These are phyloP conservation scores for Marcusenius ussheri DNA, from an alignment of 2,113 vertebrate species.

Conservation along the genomic window DNA sequence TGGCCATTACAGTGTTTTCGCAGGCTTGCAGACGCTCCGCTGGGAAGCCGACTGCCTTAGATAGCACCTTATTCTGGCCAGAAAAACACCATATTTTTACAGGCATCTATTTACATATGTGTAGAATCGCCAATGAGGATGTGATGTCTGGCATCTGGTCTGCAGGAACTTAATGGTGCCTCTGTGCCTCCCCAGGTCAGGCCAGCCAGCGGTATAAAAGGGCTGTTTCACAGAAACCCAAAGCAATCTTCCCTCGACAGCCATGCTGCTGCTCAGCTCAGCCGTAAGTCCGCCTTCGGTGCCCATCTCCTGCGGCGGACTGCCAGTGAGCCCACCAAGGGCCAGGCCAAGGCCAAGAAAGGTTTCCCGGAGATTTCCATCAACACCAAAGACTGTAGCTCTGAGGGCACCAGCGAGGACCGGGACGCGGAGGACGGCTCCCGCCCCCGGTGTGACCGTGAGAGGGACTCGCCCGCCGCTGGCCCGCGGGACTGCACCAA, in stretches of 20 bases:
- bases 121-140: neutral
- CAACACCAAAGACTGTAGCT: slow-evolving; percentile 75
- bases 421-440: slow-evolving; percentile 57
- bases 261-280: slow-evolving; percentile 89
- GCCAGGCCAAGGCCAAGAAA: slow-evolving; percentile 77
- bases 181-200: slow-evolving; percentile 67
- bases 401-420: slow-evolving; percentile 69
- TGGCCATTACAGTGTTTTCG: neutral
- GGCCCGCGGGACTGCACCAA: slow-evolving; percentile 51
- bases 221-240: slow-evolving; percentile 94
- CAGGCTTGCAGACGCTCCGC: neutral
- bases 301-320: slow-evolving; percentile 87
- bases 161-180: neutral
- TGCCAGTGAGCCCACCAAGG: slow-evolving; percentile 91
- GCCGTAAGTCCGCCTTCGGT: slow-evolving; percentile 83
- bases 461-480: slow-evolving; percentile 51
- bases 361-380: slow-evolving; percentile 79
- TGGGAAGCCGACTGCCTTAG: neutral
- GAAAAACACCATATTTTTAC: neutral
- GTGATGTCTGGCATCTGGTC: neutral
- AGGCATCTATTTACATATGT: neutral
- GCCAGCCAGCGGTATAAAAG: slow-evolving; percentile 89
- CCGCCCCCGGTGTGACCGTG: slow-evolving; percentile 59
- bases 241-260: slow-evolving; percentile 97
- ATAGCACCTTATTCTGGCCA: neutral